Evolutionary conservation across 2,888 invertebrate species (phyloP).

Genomic region (Phorcus lineatus): DNA sequence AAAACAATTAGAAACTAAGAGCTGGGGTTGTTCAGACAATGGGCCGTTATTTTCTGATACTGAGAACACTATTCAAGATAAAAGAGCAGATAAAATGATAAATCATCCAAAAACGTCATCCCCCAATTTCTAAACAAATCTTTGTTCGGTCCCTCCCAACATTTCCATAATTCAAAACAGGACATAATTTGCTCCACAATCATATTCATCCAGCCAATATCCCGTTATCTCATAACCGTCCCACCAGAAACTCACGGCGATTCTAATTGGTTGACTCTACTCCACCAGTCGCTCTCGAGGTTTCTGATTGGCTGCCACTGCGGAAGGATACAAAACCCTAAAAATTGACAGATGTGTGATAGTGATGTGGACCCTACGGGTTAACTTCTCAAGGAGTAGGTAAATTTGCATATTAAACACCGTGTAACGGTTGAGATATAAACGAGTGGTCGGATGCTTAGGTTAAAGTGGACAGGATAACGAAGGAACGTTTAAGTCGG

Average conservation of each 20-base stretch:
- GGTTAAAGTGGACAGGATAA: background rate
- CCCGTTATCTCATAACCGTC: background rate
- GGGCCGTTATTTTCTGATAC: background rate
- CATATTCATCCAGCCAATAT: background rate
- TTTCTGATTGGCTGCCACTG: background rate
- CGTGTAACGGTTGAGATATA: background rate
- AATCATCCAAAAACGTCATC: background rate
- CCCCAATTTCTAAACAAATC: background rate
- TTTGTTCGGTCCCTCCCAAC: background rate
- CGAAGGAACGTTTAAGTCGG: background rate
- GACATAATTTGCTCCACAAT: background rate
- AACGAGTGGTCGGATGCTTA: background rate
- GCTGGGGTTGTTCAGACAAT: too few relatives aligned
- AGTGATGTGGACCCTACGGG: slow-evolving; percentile 12
- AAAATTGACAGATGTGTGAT: slow-evolving; percentile 26
- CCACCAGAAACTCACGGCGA: background rate
- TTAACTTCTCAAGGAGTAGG: slow-evolving; percentile 13
- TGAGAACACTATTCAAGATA: background rate
- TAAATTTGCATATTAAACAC: slow-evolving; percentile 28
- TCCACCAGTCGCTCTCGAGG: too few relatives aligned
- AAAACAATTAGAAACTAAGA: too few relatives aligned
- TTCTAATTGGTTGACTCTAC: too few relatives aligned
- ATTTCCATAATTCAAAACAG: background rate
- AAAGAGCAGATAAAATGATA: slow-evolving; percentile 1
- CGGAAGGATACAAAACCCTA: slow-evolving; percentile 24